Evolutionary conservation across 2,113 vertebrate species (phyloP), one percentile per base, ranked within the genome.

Genomic region (Notothenia coriiceps): DNA sequence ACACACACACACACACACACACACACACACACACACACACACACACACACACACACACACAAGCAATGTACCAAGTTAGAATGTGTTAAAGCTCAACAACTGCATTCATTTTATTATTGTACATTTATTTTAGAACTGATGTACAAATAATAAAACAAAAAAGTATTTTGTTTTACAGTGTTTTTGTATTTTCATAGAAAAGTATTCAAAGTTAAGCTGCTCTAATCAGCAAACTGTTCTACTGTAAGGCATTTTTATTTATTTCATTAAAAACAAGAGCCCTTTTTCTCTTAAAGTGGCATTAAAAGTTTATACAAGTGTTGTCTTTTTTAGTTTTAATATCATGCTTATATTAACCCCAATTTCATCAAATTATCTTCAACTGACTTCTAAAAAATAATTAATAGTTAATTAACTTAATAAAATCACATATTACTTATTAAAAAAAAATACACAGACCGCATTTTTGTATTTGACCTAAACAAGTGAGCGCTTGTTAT

Each of bases 11-110:
- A 29, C 29, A 29, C 29, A 29, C 29, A 29, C 29, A 29, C 29
- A 29, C 29, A 29, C 25, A 29, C 25, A 29, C 25, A 29, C 25
- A 29, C 66, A 67, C 59, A 89, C 2, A 76, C 14, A 62, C 33
- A 71, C 50, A 86, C 20, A 52, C 15, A 71, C 20, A 52, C 35
- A 33, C 69, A 60, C 44, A 35, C 35, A 35, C 35, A 35, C 12
- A 46, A 47, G 9, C 15, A 51, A 44, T 25, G 5, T 11, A 9
- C 43, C 46, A 50, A 49, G 20, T 25, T 10, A 52, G 35, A 40
- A 29, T 6, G 35, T 40, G 6, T 60, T 55, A 11, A 55, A 55
- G 54, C 54, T 25, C 11, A 2, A 25, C 20, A 20, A 13, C 20
- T 2, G 9, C 59, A 10, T 62, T 43, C 6, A 18, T 35, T n/a